A percentile compares a stretch with the other conserved stretches of the same genome.
phyloP scores from a whole-genome alignment of 2,888 invertebrate species.

The Diarsia mendica region DNA sequence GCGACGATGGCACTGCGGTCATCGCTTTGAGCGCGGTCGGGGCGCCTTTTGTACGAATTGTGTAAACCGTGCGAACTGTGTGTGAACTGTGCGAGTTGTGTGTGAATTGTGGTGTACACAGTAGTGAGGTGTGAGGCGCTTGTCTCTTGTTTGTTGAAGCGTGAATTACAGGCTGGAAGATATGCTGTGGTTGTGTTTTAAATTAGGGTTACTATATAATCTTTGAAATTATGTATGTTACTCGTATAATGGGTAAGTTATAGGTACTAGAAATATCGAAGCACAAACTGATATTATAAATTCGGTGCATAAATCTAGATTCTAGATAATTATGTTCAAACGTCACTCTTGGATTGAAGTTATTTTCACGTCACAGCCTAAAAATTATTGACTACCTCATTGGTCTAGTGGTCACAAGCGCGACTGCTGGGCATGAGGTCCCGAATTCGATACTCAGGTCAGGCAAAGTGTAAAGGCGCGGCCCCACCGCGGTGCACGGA shows the following conservation, averaged over 20 bases:
- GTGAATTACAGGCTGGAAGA: slow-evolving; percentile 13
- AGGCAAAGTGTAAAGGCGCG: too few relatives aligned
- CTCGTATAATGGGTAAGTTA: too few relatives aligned
- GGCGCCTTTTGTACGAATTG: slow-evolving; percentile 40
- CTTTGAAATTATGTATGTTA: background rate
- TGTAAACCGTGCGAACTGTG: background rate
- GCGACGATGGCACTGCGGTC: slow-evolving; percentile 25
- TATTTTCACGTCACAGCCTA: too few relatives aligned
- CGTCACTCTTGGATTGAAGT: too few relatives aligned
- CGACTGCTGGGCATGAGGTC: too few relatives aligned
- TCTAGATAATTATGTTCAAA: background rate
- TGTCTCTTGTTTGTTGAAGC: slow-evolving; percentile 21
- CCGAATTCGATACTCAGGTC: too few relatives aligned
- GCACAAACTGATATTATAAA: background rate
- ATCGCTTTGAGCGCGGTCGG: slow-evolving; percentile 32
- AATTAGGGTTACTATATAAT: background rate
- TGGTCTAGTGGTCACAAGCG: too few relatives aligned
- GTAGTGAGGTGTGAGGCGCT: slow-evolving; percentile 3
- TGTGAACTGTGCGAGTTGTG: slow-evolving; percentile 3
- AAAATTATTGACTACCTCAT: too few relatives aligned
- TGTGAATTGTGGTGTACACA: slow-evolving; percentile 15
- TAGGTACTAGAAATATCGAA: background rate
- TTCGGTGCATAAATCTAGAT: background rate
- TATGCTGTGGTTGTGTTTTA: background rate
- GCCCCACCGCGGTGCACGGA: too few relatives aligned